Conservation (phyloP, 2,888 invertebrate species). For the Amaurobius ferox region DNA sequence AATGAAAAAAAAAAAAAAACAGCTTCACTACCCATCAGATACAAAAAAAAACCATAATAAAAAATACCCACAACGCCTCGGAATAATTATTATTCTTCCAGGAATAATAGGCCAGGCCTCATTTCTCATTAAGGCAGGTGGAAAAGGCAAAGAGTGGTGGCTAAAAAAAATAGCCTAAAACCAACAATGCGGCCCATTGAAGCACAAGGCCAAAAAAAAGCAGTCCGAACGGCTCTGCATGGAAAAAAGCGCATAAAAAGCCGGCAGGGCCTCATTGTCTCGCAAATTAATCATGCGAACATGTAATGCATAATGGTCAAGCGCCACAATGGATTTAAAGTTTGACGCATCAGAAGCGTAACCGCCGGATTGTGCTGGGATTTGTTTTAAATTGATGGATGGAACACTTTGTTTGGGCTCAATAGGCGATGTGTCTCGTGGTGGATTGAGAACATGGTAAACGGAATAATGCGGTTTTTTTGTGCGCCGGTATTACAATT, state of each 20-base stretch:
- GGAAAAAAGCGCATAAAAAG: constrained; percentile 4
- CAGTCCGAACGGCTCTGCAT: neutral
- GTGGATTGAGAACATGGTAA: neutral
- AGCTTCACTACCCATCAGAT: neutral
- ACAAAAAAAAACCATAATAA: neutral
- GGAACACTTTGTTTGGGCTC: constrained; percentile 4
- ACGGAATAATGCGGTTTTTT: neutral
- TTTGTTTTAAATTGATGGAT: constrained; percentile 7
- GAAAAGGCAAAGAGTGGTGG: constrained; percentile 22
- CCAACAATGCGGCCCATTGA: constrained; percentile 46
- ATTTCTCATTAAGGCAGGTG: constrained; percentile 66
- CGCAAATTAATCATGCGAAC: constrained; percentile 13
- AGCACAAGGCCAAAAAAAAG: constrained; percentile 5
- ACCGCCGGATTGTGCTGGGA: neutral
- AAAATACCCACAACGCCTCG: constrained; percentile 48
- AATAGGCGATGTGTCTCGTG: constrained; percentile 3
- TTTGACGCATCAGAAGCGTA: constrained; percentile 10
- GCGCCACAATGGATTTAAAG: constrained; percentile 10
- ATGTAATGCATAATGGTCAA: constrained; percentile 14
- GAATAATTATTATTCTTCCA: constrained; percentile 60
- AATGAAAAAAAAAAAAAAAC: neutral
- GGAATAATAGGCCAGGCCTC: constrained; percentile 7
- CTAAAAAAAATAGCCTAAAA: constrained; percentile 50
- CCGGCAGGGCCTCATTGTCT: neutral
- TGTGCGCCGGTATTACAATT: neutral